Percentiles rank a stretch among this genome's conserved stretches.
Conservation (phyloP, 2,113 vertebrate genomes). For the Lepisosteus oculatus region DNA sequence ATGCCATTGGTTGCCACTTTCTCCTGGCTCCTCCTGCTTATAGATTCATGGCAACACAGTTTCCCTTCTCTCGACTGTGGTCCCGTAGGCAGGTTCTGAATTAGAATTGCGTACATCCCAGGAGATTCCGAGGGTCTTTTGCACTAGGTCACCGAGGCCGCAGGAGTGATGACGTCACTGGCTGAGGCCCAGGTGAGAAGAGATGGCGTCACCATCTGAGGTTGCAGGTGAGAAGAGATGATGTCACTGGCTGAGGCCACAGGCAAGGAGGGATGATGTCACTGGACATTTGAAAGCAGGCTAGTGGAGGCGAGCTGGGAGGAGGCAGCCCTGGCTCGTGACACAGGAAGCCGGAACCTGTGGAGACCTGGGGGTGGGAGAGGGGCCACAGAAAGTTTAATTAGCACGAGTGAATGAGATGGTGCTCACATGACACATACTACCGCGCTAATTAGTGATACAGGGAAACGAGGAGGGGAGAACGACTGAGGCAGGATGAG, state of each 20-base stretch:
- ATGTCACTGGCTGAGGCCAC: constrained; percentile 11
- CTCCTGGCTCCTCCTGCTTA: too few species aligned
- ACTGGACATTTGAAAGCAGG: constrained; percentile 70
- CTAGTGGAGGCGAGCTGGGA: constrained; percentile 67
- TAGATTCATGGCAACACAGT: too few species aligned
- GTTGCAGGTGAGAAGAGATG: constrained; percentile 13
- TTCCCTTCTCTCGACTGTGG: constrained; percentile 11
- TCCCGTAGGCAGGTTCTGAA: constrained; percentile 17
- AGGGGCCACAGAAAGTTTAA: constrained; percentile 5
- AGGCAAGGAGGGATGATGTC: constrained; percentile 26
- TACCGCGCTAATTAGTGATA: too few species aligned
- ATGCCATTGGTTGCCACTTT: too few species aligned
- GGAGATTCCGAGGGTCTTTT: constrained; percentile 16
- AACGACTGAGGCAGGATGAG: constrained; percentile 24
- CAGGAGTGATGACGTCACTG: not conserved
- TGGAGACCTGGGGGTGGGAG: constrained; percentile 72
- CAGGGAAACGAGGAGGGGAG: constrained; percentile 38
- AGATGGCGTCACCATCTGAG: constrained; percentile 57
- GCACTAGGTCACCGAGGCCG: not conserved
- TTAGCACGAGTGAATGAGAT: constrained; percentile 6
- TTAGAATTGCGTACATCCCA: constrained; percentile 1
- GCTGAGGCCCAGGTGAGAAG: constrained; percentile 10
- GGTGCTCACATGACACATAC: too few species aligned
- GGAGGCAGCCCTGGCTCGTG: constrained; percentile 53
- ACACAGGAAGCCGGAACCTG: constrained; percentile 77